Base-by-base conservation (phyloP, 2,888 invertebrate species). In the Erebia epiphron region DNA sequence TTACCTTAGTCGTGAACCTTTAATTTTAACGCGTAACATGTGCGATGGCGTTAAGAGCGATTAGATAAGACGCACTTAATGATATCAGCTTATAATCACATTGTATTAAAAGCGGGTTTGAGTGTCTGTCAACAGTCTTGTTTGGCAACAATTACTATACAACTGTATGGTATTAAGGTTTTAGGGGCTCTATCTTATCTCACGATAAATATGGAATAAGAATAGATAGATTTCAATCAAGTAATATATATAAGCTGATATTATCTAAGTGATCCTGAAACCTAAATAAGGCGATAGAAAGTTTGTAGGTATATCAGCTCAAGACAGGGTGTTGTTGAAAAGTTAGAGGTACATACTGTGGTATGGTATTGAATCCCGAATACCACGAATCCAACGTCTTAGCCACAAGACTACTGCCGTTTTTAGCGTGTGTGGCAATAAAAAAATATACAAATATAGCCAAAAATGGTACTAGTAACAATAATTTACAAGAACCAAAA, bases 21-120 rank as follows among this genome's bases (percentile, higher is more conserved):
- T 60, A n/a, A 60, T 11, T 43, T 16, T 43, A 41, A 60, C 16
- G 43, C 16, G n/a, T 41, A 41, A 60, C 10, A 60, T 60, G 58
- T 41, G 41, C 58, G 43, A n/a, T 11, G 43, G 41, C 2, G 16
- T 60, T 41, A 16, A 41, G 1, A 43, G 60, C 16, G 41, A 43
- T 43, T 16, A 60, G 57, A 57, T 41, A 43, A 43, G 4, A 11
- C 3, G 60, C 10, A 11, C 16, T 41, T 5, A 9, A 60, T 43
- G 60, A 60, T 60, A 57, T 13, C 56, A 69, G 56, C 43, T 21
- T 18, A 57, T 63, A 56, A 69, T 69, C 49, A n/a, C 14, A 56
- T 57, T 64, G 41, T 69, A 69, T 64, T 63, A 69, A 60, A 63
- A 56, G 56, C 21, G 13, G 16, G 16, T 21, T 35, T 50, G 35